Evolutionary conservation across 2,888 invertebrate genomes (phyloP), one percentile per base, ranked within the genome.

Genomic region (Empis stercorea): DNA sequence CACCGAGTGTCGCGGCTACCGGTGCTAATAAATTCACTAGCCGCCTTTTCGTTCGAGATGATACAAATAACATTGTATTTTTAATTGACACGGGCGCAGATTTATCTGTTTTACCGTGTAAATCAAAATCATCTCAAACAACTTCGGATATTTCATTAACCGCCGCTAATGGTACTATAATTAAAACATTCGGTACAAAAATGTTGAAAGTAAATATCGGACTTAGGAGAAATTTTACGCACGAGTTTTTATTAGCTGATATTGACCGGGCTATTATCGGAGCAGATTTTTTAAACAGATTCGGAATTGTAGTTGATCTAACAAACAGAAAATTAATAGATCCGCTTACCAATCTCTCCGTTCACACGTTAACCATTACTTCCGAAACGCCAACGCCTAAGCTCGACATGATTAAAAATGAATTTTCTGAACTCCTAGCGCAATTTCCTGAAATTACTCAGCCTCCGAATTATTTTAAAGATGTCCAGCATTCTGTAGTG

Each of bases 201-300:
- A 5, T 45, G 3, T 6, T 51, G 4, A 43, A 44, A 30, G n/a
- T 45, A 16, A 36, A 45, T 30, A n/a, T 48, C 7, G 47, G 48
- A 9, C 39, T 48, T 10, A 34, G 44, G 16, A 23, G 45, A 27
- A n/a, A 36, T 17, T 39, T 50, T 13, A 13, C 27, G 11, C 42
- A 47, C 23, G 10, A 27, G 11, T 47, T 44, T 30, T 41, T 16
- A 16, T 9, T 42, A 30, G 48, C 48, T 13, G 45, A 10, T 11
- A 41, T 48, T 4, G 45, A 37, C 3, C 41, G 34, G 10, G 32
- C 45, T 11, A 44, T 49, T 20, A 41, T 45, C 14, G 48, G 45
- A 5, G 44, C 47, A 7, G 47, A 51, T 14, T 51, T 51, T n/a
- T 30, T 51, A 10, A 41, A 43, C 9, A 47, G 45, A 36, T 47